Percentiles rank a stretch among this genome's conserved stretches.
These are phyloP conservation scores for Carassius carassius DNA, from an alignment of 2,113 vertebrate genomes.

Conservation along the genomic window DNA sequence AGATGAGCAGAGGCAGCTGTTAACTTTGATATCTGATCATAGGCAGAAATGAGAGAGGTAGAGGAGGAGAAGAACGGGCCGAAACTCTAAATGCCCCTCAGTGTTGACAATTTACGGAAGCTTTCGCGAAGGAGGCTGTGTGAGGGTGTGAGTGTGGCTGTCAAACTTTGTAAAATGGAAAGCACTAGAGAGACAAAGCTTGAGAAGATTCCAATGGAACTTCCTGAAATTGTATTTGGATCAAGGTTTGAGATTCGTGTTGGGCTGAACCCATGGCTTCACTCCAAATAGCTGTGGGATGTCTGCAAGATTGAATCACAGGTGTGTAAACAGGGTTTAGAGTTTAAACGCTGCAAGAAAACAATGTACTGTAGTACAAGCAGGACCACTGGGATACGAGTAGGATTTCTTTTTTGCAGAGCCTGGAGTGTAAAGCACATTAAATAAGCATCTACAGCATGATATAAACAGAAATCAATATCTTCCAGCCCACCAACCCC, in stretches of 20 bases:
- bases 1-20: not conserved
- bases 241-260: not conserved
- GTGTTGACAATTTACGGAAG: not conserved
- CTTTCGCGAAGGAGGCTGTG: not conserved
- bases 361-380: not conserved
- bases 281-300: not conserved
- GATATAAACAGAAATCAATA: not conserved
- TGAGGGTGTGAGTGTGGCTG: not conserved
- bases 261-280: not conserved
- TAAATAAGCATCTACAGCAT: not conserved
- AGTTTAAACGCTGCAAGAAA: not conserved
- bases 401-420: not conserved
- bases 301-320: not conserved
- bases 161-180: slow-evolving; percentile 8
- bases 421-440: not conserved
- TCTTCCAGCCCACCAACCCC: not conserved
- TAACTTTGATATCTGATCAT: slow-evolving; percentile 40
- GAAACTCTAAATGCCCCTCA: not conserved
- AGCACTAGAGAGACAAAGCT: slow-evolving; percentile 1
- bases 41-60: slow-evolving; percentile 11
- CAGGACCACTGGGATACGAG: not conserved
- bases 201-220: not conserved
- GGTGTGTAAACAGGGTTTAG: not conserved
- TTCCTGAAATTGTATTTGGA: not conserved
- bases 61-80: not conserved